Base-by-base conservation (phyloP, 2,113 vertebrate species). In the Channa argus region DNA sequence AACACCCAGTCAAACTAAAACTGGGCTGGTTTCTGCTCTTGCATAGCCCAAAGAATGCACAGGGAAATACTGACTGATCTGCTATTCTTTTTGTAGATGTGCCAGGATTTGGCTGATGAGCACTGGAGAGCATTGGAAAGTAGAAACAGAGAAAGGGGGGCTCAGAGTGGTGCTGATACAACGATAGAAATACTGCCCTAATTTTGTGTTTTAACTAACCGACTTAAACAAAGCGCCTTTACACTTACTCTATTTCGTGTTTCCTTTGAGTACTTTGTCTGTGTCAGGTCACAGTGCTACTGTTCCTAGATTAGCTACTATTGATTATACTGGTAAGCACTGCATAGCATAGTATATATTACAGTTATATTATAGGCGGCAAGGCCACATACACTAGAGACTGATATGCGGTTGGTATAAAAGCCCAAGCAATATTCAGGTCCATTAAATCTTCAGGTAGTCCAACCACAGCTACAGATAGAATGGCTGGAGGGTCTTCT, bases 401-500 rank as follows among this genome's bases (percentile, higher is more conserved):
- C n/a, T 63, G 73, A 74, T 60, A 44, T 62, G 43, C 63, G 8
- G 24, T 62, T 80, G 51, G 73, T 60, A 46, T 66, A 45, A 38
- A 59, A 49, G 70, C 44, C 38, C 4, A 36, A 54, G 33, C 11
- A 34, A 62, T 63, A 49, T 63, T 46, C 43, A 55, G 45, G 38
- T 79, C 77, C 75, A 88, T 88, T 87, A 84, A 83, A 77, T 53
- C 60, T 56, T 71, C 71, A 47, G 55, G 50, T 63, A 53, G 53
- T 63, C 72, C 74, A 89, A 86, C 87, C 74, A 8, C 85, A 88
- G 69, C 69, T 63, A 10, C 74, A 71, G 77, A 76, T 61, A 63
- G 46, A 53, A 82, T 54, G 59, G 51, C 73, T 13, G 3, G 15
- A 79, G 72, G 63, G 61, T 41, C 54, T 79, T 90, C 69, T 65